These are phyloP conservation scores for Chelon labrosus DNA, from an alignment of 2,797 vertebrate genomes.

Conservation along the genomic window DNA sequence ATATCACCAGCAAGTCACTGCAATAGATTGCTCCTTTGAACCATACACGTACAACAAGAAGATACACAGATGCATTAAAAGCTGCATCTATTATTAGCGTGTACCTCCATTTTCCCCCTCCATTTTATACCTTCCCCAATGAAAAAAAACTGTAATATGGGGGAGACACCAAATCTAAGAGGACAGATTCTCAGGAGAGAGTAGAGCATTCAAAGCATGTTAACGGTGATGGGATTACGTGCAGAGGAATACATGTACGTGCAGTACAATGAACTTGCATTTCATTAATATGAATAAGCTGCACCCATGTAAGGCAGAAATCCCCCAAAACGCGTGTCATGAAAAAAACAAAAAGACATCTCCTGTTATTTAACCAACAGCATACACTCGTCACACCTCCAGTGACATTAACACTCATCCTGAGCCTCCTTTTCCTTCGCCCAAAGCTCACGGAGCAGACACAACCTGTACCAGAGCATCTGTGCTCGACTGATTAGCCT, in stretches of 20 bases:
- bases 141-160: slow-evolving; percentile 51
- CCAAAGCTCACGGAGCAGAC: slow-evolving; percentile 40
- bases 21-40: not conserved
- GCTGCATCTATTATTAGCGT: slow-evolving; percentile 60
- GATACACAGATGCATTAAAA: slow-evolving; percentile 42
- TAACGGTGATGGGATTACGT: slow-evolving; percentile 17
- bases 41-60: slow-evolving; percentile 3
- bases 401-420: slow-evolving; percentile 23
- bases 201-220: slow-evolving; percentile 6
- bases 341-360: slow-evolving; percentile 17
- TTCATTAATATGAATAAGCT: slow-evolving; percentile 60
- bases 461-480: slow-evolving; percentile 63
- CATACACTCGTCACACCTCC: slow-evolving; percentile 31
- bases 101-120: slow-evolving; percentile 75
- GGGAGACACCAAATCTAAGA: slow-evolving; percentile 50
- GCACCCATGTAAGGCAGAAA: slow-evolving; percentile 36
- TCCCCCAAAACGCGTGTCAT: slow-evolving; percentile 3
- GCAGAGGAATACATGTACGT: slow-evolving; percentile 5
- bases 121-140: slow-evolving; percentile 70
- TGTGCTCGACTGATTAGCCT: slow-evolving; percentile 56
- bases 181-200: slow-evolving; percentile 24
- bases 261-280: slow-evolving; percentile 37
- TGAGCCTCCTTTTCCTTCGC: slow-evolving; percentile 30
- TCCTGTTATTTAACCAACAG: slow-evolving; percentile 45
- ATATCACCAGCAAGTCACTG: not conserved